Evolutionary conservation across 2,888 invertebrate genomes (phyloP), one percentile per base, ranked within the genome.

Genomic region (Drymonia ruficornis): DNA sequence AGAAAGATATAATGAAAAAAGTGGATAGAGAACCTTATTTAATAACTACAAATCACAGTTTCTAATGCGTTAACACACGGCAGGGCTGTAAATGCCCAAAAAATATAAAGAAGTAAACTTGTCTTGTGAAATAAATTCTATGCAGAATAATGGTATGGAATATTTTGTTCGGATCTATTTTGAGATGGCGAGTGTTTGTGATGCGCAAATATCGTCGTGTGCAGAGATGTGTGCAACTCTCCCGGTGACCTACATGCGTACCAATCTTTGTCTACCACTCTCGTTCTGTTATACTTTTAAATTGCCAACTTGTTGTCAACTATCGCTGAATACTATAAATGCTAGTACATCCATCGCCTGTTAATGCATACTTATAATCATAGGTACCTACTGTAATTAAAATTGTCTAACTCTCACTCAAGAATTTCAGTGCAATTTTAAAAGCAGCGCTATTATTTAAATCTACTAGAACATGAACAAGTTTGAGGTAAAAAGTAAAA

Each of bases 211-310:
- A 59, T 59, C 64, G 72, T 63, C 59, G 66, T 58, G 62, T 69
- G 68, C 65, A 68, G 51, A 58, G 61, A 55, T 59, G 31, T 31
- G 31, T 31, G 31, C 31, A 31, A 9, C 67, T 72, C 66, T 72
- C 67, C 63, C 63, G 59, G 46, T 68, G 76, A 77, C 72, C 76
- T 70, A 72, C 57, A 72, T 74, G 53, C 54, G 50, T 50, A 56
- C 47, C 18, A 47, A 70, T 63, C 65, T 66, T 68, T 63, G 66
- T 68, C 63, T 55, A 56, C 61, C 29, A 31, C 40, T 8, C 34
- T 23, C 42, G 18, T 38, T 29, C 34, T n/a, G 62, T 43, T 50
- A 45, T 45, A 28, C 16, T 13, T 12, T 23, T 23, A 44, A 13
- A 18, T 28, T 28, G 23, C 28, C 15, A n/a, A 19, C 43, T 43